phyloP scores from a whole-genome alignment of 2,797 vertebrate genomes.

The Tinamus major region DNA sequence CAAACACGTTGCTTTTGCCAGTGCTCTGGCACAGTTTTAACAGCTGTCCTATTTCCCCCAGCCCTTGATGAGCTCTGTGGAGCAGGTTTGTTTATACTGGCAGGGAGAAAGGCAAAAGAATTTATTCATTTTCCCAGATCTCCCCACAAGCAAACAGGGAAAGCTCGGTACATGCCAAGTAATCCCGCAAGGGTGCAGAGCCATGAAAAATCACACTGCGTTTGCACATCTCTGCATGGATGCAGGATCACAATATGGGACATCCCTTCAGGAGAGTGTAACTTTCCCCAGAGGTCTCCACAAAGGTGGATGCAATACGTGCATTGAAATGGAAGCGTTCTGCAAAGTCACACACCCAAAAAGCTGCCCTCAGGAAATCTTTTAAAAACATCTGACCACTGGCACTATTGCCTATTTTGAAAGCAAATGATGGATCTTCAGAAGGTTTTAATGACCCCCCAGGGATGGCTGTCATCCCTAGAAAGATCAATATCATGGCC shows the following conservation, averaged over 20 bases:
- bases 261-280: not conserved
- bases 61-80: not conserved
- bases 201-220: not conserved
- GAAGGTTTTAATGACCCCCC: not conserved
- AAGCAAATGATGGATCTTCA: not conserved
- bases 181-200: not conserved
- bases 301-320: not conserved
- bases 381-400: not conserved
- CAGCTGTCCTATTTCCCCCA: fast-evolving
- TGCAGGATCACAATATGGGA: not conserved
- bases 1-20: not conserved
- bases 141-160: not conserved
- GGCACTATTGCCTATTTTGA: not conserved
- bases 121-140: not conserved
- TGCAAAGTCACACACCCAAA: not conserved
- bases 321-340: not conserved
- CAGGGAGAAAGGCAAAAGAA: not conserved
- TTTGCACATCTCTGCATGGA: not conserved
- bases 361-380: not conserved
- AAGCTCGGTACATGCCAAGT: not conserved
- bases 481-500: not conserved
- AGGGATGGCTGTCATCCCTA: not conserved
- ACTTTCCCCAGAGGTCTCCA: not conserved
- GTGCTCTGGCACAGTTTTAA: not conserved
- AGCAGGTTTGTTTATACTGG: not conserved